Evolutionary conservation across 2,113 vertebrate species (phyloP).

Genomic region (Orycteropus afer): DNA sequence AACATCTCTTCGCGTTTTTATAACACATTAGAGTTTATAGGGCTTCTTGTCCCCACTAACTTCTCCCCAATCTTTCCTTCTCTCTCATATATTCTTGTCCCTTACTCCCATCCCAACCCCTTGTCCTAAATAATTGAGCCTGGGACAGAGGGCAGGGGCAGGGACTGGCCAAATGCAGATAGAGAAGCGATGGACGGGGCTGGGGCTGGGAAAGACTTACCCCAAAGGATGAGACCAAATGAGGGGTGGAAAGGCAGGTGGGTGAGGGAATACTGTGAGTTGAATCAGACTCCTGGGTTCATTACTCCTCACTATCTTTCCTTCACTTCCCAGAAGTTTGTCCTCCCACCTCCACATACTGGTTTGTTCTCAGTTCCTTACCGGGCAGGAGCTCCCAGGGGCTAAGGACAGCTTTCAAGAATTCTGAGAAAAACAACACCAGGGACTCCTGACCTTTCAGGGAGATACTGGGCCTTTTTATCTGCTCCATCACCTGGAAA

Average conservation of each 20-base stretch:
- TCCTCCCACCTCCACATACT: not conserved
- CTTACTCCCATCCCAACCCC: not conserved
- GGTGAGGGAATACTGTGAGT: not conserved
- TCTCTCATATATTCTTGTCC: not conserved
- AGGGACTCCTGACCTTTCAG: not conserved
- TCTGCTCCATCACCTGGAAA: constrained; percentile 14
- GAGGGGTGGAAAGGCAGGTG: not conserved
- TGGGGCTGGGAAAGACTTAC: constrained; percentile 45
- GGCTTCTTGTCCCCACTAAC: not conserved
- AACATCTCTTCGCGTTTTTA: not conserved
- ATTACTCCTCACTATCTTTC: not conserved
- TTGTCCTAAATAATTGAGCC: not conserved
- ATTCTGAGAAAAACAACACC: not conserved
- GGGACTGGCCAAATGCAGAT: not conserved
- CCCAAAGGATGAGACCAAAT: not conserved
- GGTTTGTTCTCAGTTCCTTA: not conserved
- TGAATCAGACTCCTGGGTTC: not conserved
- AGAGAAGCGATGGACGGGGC: not conserved
- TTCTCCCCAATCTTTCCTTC: not conserved
- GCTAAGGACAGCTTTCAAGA: not conserved
- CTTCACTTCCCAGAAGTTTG: not conserved
- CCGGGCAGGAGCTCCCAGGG: not conserved
- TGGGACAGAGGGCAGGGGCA: not conserved
- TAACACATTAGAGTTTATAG: not conserved
- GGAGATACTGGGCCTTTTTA: not conserved